Conservation (phyloP, 2,113 vertebrate genomes). For the Pelusios castaneus region DNA sequence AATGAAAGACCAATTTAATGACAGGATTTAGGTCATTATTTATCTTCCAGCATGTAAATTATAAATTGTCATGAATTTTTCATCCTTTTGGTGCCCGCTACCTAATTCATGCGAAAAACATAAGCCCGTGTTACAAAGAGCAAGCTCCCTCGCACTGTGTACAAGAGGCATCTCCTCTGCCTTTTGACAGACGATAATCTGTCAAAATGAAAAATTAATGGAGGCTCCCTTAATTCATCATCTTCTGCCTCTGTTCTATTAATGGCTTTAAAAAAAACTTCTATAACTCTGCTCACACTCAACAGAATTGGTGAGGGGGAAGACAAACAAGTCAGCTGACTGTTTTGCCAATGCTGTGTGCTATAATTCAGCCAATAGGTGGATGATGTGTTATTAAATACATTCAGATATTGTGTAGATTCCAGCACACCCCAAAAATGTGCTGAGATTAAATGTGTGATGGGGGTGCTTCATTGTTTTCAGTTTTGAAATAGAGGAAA, state of each 20-base stretch:
- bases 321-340: constrained; percentile 72
- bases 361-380: constrained; percentile 55
- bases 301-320: constrained; percentile 52
- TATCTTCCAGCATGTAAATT: constrained; percentile 85
- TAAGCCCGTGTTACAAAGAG: constrained; percentile 76
- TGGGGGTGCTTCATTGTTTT: neutral
- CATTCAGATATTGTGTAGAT: constrained; percentile 45
- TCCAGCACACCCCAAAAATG: neutral
- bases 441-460: constrained; percentile 36
- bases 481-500: constrained; percentile 46
- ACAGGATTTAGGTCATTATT: constrained; percentile 86
- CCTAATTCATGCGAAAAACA: constrained; percentile 79
- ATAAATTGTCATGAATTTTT: constrained; percentile 85
- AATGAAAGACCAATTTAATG: constrained; percentile 82
- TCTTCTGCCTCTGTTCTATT: constrained; percentile 78
- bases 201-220: constrained; percentile 90
- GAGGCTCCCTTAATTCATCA: constrained; percentile 85
- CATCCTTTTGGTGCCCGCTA: constrained; percentile 81
- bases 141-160: constrained; percentile 74
- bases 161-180: constrained; percentile 76
- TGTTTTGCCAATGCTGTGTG: constrained; percentile 19
- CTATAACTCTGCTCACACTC: constrained; percentile 43
- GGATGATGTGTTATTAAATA: constrained; percentile 53
- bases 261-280: constrained; percentile 67
- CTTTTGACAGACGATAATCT: constrained; percentile 83